A percentile compares a stretch with the other conserved stretches of the same genome.
Evolutionary conservation across 2,888 invertebrate species (phyloP).

Genomic region (Daptonema setosum): DNA sequence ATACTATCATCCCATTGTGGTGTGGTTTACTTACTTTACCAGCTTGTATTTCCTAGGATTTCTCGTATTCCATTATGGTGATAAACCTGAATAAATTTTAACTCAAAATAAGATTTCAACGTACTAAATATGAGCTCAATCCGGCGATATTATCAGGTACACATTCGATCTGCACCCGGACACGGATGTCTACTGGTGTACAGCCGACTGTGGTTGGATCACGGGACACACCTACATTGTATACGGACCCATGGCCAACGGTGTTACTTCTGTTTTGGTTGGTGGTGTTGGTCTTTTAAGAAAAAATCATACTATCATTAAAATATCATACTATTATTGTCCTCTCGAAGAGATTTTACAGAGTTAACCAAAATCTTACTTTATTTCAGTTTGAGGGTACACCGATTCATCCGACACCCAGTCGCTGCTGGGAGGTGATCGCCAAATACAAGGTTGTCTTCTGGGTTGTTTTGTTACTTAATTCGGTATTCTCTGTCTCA

Average conservation of each 20-base stretch:
- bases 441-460: constrained; percentile 59
- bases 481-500: too few relatives aligned
- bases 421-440: constrained; percentile 73
- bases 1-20: too few relatives aligned
- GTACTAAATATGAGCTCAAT: too few relatives aligned
- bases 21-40: too few relatives aligned
- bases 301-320: not conserved
- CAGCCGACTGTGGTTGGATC: constrained; percentile 69
- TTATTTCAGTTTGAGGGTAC: constrained; percentile 54
- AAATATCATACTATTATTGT: not conserved
- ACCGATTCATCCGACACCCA: constrained; percentile 76
- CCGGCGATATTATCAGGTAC: too few relatives aligned
- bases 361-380: too few relatives aligned
- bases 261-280: constrained; percentile 76
- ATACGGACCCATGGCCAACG: constrained; percentile 81
- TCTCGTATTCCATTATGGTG: too few relatives aligned
- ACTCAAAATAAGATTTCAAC: too few relatives aligned
- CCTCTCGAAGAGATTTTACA: too few relatives aligned
- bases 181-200: constrained; percentile 50
- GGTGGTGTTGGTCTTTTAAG: not conserved
- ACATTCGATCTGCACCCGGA: constrained; percentile 48
- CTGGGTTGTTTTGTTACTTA: too few relatives aligned
- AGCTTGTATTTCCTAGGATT: too few relatives aligned
- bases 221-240: constrained; percentile 47
- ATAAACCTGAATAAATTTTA: too few relatives aligned